Evolutionary conservation across 2,888 invertebrate species (phyloP).

Genomic region (Acanthacorydalis orientalis): DNA sequence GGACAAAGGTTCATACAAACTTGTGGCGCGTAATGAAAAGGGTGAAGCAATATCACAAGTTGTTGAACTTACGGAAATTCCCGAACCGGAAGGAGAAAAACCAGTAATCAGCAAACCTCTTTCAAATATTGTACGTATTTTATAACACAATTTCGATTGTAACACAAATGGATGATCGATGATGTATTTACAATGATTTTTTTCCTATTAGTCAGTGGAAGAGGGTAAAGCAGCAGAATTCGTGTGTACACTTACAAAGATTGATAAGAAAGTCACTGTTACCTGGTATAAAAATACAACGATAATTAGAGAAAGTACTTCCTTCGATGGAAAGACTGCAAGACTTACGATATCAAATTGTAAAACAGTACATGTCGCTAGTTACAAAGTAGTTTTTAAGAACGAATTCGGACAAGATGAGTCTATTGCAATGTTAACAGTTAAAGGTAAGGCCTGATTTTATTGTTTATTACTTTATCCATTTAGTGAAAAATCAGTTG

Average conservation of each 20-base stretch:
- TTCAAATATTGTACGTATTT: slow-evolving; percentile 48
- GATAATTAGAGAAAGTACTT: slow-evolving; percentile 56
- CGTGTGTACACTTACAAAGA: slow-evolving; percentile 50
- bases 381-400: slow-evolving; percentile 69
- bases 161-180: too few species aligned
- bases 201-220: slow-evolving; percentile 35
- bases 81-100: slow-evolving; percentile 56
- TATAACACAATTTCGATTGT: slow-evolving; percentile 1
- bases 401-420: slow-evolving; percentile 88
- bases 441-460: slow-evolving; percentile 27
- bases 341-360: slow-evolving; percentile 62
- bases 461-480: not conserved
- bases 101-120: slow-evolving; percentile 67
- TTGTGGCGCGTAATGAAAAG: slow-evolving; percentile 83
- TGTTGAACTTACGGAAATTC: slow-evolving; percentile 73
- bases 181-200: slow-evolving; percentile 3
- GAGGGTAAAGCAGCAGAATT: slow-evolving; percentile 68
- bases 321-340: slow-evolving; percentile 70
- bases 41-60: slow-evolving; percentile 81
- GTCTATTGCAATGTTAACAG: slow-evolving; percentile 68
- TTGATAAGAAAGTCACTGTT: slow-evolving; percentile 64
- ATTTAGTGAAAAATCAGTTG: not conserved
- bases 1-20: slow-evolving; percentile 80
- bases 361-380: slow-evolving; percentile 53
- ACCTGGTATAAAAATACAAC: slow-evolving; percentile 75